Base-by-base conservation (phyloP, 1,140 invertebrate species). In the Drosophila ambigua region DNA sequence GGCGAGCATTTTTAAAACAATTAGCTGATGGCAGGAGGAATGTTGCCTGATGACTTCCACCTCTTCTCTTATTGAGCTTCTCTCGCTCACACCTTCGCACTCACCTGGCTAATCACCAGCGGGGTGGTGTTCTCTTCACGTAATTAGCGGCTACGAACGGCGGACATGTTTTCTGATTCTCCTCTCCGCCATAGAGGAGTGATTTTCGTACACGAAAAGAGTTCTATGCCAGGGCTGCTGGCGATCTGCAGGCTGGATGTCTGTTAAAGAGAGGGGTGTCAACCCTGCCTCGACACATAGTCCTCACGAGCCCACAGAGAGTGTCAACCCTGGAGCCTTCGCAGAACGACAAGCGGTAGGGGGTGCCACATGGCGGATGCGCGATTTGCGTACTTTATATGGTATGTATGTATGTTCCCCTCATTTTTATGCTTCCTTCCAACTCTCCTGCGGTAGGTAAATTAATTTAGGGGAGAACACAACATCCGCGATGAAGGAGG, bases 1-100 rank as follows among this genome's bases (percentile, higher is more conserved):
- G 60, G 73, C 66, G 72, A 87, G 81, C 82, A 84, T 84, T 84
- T 81, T 87, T 20, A 20, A 87, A 84, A 84, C 77, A 84, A 84
- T 84, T 87, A 84, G 82, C 82, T 80, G 58, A 84, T 71, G 79
- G 54, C 75, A 4, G 35, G 35, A 39, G 35, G 23, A 44, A 26
- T 66, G 66, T 48, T 49, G 44, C 45, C 4, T 31, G 8, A 31
- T 31, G 28, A 31, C 35, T 11, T 11, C 9, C 4, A 3, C 31
- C 31, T 35, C 9, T 11, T 11, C 31, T 4, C 3, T 35, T 31
- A 3, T 4, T 9, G 0, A 8, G 11, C 11, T 11, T 11, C 31
- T 35, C 31, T 9, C 9, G 4, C 23, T 3, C 23, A 20, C 11
- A 11, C 11, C 35, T 39, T 39, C 4, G 8, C 31, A 9, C 9